Evolutionary conservation across 2,113 vertebrate species (phyloP), one percentile per base, ranked within the genome.

Genomic region (Ondatra zibethicus): DNA sequence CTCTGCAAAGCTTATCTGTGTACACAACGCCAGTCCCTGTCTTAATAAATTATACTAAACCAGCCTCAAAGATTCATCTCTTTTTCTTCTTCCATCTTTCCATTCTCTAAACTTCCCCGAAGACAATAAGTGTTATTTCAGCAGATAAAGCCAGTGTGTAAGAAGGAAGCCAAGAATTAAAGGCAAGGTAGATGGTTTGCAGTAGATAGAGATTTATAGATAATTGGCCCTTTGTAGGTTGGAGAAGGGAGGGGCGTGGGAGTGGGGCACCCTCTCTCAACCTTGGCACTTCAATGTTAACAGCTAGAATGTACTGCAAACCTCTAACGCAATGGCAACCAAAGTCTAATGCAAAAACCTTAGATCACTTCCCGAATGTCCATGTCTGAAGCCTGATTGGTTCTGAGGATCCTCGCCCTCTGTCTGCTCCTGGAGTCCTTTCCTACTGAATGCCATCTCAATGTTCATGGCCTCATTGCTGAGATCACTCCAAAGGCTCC

Each of bases 11-110:
- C 39, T 16, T 61, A 16, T 31, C 14, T 91, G 45, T 82, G 7
- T 29, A 61, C 2, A 33, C 45, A 91, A 94, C 88, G 29, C 65
- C 61, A 81, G 9, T 47, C 12, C 12, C 70, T 70, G 27, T 58
- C 84, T 86, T 73, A 97, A 95, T 96, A 96, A 97, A 93, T 42
- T 21, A 77, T 3, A 47, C 42, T n/a, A 68, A 91, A 82, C 55
- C 72, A 82, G 3, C 39, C 66, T 89, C 65, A 58, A 77, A 84
- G 58, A 66, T 4, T 5, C 5, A 0, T 82, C 12, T 86, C 50
- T 85, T 94, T 87, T 31, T 13, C 72, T 42, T 1, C 3, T 19
- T 1, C 58, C 89, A 27, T 70, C 25, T 93, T 81, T 86, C 25
- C 33, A 29, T 87, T 78, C 33, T 92, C 50, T 93, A 39, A 50